Evolutionary conservation across 2,113 vertebrate genomes (phyloP).

Genomic region (Ranitomeya imitator): DNA sequence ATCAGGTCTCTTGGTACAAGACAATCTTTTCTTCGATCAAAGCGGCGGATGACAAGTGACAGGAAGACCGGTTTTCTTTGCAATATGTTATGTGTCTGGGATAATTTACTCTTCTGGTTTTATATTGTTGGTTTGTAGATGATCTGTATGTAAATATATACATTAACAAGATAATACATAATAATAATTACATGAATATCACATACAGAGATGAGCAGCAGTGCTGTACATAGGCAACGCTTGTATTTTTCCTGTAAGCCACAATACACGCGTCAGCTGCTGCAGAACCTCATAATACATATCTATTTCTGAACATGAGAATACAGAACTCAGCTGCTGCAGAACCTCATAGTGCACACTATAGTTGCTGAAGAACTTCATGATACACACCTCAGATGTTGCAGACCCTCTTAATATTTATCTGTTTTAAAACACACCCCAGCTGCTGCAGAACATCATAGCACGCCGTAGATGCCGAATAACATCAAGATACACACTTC

Average conservation of each 20-base stretch:
- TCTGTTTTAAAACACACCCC: not conserved
- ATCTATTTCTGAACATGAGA: not conserved
- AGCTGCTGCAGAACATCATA: not conserved
- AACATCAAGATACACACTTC: too few species aligned
- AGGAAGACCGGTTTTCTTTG: not conserved
- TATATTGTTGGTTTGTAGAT: not conserved
- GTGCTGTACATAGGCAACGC: too few species aligned
- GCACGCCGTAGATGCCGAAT: too few species aligned
- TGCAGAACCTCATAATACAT: not conserved
- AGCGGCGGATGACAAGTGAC: not conserved
- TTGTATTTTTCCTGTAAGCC: too few species aligned
- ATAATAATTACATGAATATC: not conserved
- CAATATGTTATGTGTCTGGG: not conserved
- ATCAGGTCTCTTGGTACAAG: not conserved
- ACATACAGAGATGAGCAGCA: too few species aligned
- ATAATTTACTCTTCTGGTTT: not conserved
- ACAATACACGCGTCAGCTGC: not conserved
- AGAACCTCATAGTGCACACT: not conserved
- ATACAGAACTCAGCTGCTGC: not conserved
- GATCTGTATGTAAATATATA: not conserved
- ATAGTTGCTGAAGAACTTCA: not conserved
- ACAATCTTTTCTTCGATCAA: not conserved
- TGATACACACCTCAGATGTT: too few species aligned
- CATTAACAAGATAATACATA: not conserved
- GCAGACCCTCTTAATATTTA: too few species aligned